Percentiles rank a stretch among this genome's conserved stretches.
Evolutionary conservation across 2,797 vertebrate genomes (phyloP).

Genomic region (Oreonectes daqikongensis): DNA sequence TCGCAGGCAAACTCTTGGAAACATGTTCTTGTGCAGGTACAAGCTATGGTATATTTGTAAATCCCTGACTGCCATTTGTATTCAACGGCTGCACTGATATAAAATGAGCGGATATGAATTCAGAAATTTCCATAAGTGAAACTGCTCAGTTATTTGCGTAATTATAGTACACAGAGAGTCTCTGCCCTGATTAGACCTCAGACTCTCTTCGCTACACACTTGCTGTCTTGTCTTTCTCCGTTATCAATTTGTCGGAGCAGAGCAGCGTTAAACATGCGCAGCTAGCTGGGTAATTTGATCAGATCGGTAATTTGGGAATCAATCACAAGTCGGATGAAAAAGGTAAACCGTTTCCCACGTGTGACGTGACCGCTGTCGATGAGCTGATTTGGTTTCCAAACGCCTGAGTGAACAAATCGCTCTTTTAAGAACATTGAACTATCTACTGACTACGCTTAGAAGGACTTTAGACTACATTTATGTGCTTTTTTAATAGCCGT

Average conservation of each 20-base stretch:
- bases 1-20: slow-evolving; percentile 20
- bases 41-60: neutral
- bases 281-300: slow-evolving; percentile 56
- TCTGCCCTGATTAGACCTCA: slow-evolving; percentile 39
- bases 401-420: slow-evolving; percentile 57
- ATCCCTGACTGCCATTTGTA: slow-evolving; percentile 24
- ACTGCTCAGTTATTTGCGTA: slow-evolving; percentile 28
- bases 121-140: slow-evolving; percentile 15
- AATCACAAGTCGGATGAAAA: slow-evolving; percentile 56
- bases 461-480: neutral
- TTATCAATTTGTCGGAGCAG: slow-evolving; percentile 34
- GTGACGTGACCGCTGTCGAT: slow-evolving; percentile 29
- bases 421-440: slow-evolving; percentile 45
- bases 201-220: slow-evolving; percentile 17
- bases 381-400: slow-evolving; percentile 43
- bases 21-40: neutral
- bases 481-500: neutral
- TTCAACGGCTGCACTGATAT: slow-evolving; percentile 15
- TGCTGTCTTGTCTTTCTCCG: slow-evolving; percentile 26
- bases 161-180: slow-evolving; percentile 27
- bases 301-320: slow-evolving; percentile 58
- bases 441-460: slow-evolving; percentile 34
- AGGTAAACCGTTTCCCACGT: slow-evolving; percentile 52
- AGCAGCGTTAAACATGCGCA: slow-evolving; percentile 50
- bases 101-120: slow-evolving; percentile 21